Percentiles rank a stretch among this genome's conserved stretches.
Evolutionary conservation across 2,797 vertebrate genomes (phyloP).

Genomic region (Gallinago stenura): DNA sequence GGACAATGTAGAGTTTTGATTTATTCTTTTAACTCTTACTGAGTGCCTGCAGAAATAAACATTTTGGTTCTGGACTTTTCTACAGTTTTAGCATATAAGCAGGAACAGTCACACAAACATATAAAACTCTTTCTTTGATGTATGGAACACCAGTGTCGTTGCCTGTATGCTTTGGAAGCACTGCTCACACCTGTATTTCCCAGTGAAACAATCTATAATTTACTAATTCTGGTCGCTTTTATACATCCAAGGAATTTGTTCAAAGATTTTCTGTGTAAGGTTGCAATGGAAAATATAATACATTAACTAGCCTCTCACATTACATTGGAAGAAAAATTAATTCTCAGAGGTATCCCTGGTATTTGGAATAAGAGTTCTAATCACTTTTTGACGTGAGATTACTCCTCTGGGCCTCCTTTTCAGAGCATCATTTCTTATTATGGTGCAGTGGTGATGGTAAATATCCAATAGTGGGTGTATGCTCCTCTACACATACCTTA

Average conservation of each 20-base stretch:
- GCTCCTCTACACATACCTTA: not conserved
- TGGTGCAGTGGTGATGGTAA: not conserved
- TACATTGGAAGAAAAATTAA: not conserved
- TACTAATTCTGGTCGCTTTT: slow-evolving; percentile 22
- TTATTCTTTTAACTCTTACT: not conserved
- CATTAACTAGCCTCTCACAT: not conserved
- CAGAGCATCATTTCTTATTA: not conserved
- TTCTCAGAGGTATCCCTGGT: slow-evolving; percentile 29
- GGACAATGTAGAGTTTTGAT: not conserved
- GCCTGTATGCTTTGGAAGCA: not conserved
- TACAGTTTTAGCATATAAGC: not conserved
- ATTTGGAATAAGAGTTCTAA: slow-evolving; percentile 39
- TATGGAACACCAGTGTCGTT: not conserved
- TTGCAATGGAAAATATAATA: slow-evolving; percentile 1
- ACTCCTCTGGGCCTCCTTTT: slow-evolving; percentile 32
- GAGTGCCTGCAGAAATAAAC: not conserved
- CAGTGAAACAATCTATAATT: not conserved
- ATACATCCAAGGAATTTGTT: not conserved
- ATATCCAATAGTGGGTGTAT: not conserved
- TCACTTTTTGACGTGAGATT: slow-evolving; percentile 32
- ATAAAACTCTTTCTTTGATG: not conserved
- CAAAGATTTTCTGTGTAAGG: not conserved
- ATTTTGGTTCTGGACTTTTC: not conserved
- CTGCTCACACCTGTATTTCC: not conserved
- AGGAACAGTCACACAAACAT: not conserved